These are phyloP conservation scores for Bathybates hornii DNA, from an alignment of 2,113 vertebrate species.

Conservation along the genomic window DNA sequence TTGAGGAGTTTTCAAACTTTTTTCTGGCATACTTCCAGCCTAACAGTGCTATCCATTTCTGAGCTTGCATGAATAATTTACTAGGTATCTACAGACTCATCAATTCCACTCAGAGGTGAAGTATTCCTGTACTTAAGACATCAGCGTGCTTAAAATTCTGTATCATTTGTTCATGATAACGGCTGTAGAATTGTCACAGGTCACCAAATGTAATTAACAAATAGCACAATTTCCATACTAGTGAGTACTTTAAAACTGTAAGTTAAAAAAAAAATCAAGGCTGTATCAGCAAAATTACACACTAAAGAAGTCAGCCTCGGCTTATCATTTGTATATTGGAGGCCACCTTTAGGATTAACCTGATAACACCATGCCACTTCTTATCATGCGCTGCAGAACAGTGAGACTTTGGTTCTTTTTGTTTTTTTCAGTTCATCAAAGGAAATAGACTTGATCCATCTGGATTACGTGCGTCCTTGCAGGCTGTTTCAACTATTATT, in stretches of 20 bases:
- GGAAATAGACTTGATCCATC: conserved; percentile 23
- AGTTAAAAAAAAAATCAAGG: background rate
- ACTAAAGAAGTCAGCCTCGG: background rate
- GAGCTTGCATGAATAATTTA: background rate
- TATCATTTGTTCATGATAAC: background rate
- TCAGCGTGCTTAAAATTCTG: background rate
- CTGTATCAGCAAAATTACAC: background rate
- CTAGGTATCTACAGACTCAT: background rate
- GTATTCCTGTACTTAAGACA: background rate
- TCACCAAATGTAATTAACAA: background rate
- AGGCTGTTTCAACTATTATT: conserved; percentile 20
- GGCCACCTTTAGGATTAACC: background rate
- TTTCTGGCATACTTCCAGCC: background rate
- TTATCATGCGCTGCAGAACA: conserved; percentile 23
- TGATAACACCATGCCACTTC: background rate
- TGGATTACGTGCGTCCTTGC: background rate
- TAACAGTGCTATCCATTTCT: background rate
- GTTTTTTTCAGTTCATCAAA: background rate
- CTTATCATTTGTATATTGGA: background rate
- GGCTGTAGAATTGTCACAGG: background rate
- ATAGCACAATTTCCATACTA: background rate
- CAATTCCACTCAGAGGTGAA: background rate
- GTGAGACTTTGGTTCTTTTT: background rate
- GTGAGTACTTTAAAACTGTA: background rate
- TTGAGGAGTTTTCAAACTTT: background rate